Percentiles rank a stretch among this genome's conserved stretches.
Evolutionary conservation across 1,140 invertebrate species (phyloP).

Genomic region (Microplitis mediator): DNA sequence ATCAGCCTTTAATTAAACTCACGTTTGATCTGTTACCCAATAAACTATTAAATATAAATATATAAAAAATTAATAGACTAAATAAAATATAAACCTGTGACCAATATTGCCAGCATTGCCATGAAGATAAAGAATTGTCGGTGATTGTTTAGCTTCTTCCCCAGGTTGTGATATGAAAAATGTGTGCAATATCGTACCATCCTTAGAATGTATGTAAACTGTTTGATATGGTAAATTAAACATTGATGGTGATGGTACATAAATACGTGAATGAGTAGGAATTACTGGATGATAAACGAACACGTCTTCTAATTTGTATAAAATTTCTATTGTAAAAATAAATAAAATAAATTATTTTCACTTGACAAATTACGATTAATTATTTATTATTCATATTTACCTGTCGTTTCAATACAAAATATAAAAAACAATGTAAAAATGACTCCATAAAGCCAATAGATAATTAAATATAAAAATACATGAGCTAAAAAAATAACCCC

Average conservation of each 20-base stretch:
- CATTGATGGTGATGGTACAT: constrained; percentile 82
- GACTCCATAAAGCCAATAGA: constrained; percentile 84
- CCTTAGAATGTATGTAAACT: constrained; percentile 76
- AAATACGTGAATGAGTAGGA: constrained; percentile 83
- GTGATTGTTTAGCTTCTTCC: constrained; percentile 67
- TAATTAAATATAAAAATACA: constrained; percentile 71
- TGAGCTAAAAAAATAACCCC: constrained; percentile 67
- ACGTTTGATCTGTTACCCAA: no score
- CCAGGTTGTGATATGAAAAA: constrained; percentile 84
- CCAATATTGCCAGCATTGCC: constrained; percentile 97
- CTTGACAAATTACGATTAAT: neutral
- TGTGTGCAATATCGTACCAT: constrained; percentile 83
- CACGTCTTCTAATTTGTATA: constrained; percentile 86
- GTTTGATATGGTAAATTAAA: constrained; percentile 86
- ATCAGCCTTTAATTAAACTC: no score
- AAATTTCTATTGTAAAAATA: constrained; percentile 67
- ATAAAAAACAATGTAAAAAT: constrained; percentile 70
- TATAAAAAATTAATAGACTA: neutral
- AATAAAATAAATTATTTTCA: constrained; percentile 20
- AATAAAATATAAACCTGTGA: constrained; percentile 69
- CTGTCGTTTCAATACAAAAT: constrained; percentile 70
- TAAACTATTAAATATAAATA: constrained; percentile 10
- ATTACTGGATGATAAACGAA: constrained; percentile 88
- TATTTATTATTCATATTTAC: constrained; percentile 58
- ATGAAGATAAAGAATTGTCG: constrained; percentile 90